These are phyloP conservation scores for Epicauta chinensis DNA, from an alignment of 1,140 invertebrate species.

Conservation along the genomic window DNA sequence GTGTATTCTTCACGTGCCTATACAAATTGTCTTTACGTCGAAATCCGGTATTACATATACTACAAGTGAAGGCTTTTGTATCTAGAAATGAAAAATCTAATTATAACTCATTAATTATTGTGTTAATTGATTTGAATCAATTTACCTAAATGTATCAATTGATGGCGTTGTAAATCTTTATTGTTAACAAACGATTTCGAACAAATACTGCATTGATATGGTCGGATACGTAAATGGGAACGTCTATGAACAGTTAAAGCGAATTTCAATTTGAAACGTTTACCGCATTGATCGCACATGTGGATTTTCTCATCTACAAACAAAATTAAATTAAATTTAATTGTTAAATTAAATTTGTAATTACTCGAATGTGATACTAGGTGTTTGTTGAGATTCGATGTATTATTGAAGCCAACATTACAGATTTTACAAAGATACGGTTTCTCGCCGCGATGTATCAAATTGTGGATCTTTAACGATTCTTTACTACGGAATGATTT, in stretches of 20 bases:
- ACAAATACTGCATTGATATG: conserved; percentile 47
- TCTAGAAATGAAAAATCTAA: conserved; percentile 37
- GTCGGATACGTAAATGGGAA: conserved; percentile 40
- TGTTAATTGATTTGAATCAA: not conserved
- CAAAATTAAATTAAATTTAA: conserved; percentile 2
- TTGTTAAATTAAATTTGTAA: conserved; percentile 18
- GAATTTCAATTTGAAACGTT: conserved; percentile 48
- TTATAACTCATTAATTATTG: not conserved
- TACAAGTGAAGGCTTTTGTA: conserved; percentile 52
- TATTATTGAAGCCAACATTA: conserved; percentile 46
- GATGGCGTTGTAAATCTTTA: conserved; percentile 50
- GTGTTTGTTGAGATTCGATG: conserved; percentile 50
- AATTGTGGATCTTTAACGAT: conserved; percentile 42
- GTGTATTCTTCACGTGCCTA: conserved; percentile 57
- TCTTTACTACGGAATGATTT: conserved; percentile 44
- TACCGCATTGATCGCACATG: conserved; percentile 49
- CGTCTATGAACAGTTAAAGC: conserved; percentile 37
- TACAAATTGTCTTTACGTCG: conserved; percentile 58
- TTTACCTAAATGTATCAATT: conserved; percentile 48
- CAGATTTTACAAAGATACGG: conserved; percentile 47
- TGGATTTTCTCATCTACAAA: conserved; percentile 49
- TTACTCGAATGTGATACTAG: conserved; percentile 49
- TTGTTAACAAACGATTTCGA: conserved; percentile 48
- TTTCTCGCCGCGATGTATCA: conserved; percentile 48
- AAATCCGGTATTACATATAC: conserved; percentile 51